Conservation (phyloP, 1,140 invertebrate species). For the Bombus superbus region DNA sequence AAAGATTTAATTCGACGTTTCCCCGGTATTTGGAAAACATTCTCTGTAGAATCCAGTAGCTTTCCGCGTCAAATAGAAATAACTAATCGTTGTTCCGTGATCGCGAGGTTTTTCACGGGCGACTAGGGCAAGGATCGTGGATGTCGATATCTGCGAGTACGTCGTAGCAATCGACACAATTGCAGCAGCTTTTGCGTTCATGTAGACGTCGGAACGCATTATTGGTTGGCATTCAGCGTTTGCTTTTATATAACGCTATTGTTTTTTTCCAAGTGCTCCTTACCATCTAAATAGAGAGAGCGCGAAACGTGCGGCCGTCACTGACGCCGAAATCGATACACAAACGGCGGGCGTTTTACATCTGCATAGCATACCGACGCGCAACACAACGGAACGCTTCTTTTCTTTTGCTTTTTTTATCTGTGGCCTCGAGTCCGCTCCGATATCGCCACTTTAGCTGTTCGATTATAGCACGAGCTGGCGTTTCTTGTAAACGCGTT, state of each 20-base stretch:
- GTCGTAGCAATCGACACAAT: conserved; percentile 38
- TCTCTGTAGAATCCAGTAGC: background rate
- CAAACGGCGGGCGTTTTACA: conserved; percentile 1
- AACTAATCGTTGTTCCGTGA: conserved; percentile 4
- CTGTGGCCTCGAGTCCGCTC: conserved; percentile 1
- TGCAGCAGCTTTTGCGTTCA: background rate
- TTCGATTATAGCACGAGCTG: conserved; percentile 43
- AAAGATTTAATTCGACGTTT: background rate
- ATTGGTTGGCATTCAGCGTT: conserved; percentile 58
- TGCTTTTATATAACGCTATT: conserved; percentile 62
- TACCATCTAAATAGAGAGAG: conserved; percentile 51
- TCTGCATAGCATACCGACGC: conserved; percentile 21
- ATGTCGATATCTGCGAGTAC: conserved; percentile 11
- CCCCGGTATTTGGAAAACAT: background rate
- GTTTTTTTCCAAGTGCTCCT: conserved; percentile 59
- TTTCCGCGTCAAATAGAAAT: too few relatives aligned
- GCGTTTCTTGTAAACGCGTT: conserved; percentile 41
- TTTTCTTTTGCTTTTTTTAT: background rate
- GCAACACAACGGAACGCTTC: background rate
- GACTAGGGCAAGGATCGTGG: background rate
- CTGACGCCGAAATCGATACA: background rate
- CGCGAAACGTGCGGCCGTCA: background rate
- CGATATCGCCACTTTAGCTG: conserved; percentile 13
- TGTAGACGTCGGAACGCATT: conserved; percentile 36
- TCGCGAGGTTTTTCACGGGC: background rate